A percentile compares a stretch with the other conserved stretches of the same genome.
These are phyloP conservation scores for Ophiothrix spiculata DNA, from an alignment of 35 echinoderm and acorn worm species.

Conservation along the genomic window DNA sequence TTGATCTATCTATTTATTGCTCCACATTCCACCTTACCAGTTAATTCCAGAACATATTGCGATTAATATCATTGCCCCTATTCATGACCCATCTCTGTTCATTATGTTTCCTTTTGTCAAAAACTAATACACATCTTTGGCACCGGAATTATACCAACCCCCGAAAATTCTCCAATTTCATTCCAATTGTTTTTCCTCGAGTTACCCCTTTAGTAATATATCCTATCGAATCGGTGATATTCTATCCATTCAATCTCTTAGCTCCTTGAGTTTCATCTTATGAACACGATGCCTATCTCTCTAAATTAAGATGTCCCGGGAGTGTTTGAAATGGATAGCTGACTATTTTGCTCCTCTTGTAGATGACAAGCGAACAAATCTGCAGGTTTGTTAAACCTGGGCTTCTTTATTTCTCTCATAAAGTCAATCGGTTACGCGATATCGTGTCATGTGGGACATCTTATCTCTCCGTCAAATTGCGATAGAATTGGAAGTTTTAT, in stretches of 20 bases:
- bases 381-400: neutral
- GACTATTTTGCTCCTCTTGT: neutral
- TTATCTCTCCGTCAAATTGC: neutral
- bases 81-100: conserved; percentile 1
- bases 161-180: conserved; percentile 8
- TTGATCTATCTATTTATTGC: too few relatives aligned
- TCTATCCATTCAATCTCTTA: neutral
- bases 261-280: conserved; percentile 10
- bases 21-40: too few relatives aligned
- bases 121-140: too few relatives aligned
- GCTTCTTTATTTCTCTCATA: neutral
- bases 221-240: neutral
- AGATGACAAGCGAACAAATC: neutral
- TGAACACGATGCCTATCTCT: conserved; percentile 5
- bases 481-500: neutral
- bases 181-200: neutral
- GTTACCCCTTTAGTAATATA: neutral
- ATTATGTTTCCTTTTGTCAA: neutral
- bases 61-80: neutral
- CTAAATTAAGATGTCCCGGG: conserved; percentile 3
- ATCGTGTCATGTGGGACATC: neutral
- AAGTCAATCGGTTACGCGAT: neutral
- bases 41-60: neutral
- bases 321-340: conserved; percentile 11
- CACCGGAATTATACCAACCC: conserved; percentile 1